Base-by-base conservation (phyloP, 2,113 vertebrate species). In the Tinamus guttatus region DNA sequence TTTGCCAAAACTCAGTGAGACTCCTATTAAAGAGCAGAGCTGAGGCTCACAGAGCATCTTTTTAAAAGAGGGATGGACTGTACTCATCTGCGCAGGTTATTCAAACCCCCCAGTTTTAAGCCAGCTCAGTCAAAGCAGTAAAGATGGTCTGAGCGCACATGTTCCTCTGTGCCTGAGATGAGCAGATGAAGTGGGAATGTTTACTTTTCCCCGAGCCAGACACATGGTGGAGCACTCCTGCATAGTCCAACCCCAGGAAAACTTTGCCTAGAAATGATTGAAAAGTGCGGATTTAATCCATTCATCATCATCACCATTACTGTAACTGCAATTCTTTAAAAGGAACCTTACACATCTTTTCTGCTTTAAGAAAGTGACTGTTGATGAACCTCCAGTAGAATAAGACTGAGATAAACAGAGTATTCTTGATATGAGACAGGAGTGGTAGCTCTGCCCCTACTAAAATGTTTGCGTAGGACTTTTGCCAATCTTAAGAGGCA, bases 1-100 rank as follows among this genome's bases (percentile, higher is more conserved):
- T 90, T 90, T 93, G 71, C 47, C 27, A 69, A 91, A 93, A 93
- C 65, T 59, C 80, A 34, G 83, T 62, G 60, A 77, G 62, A 41
- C 38, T 78, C 34, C 38, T 32, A 15, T 51, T 36, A 49, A 87
- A 47, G 49, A 64, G 38, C 16, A 80, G 21, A 74, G 60, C 58
- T 40, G 28, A 69, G 60, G 51, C 7, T 91, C 85, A 54, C 36
- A 77, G 28, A 34, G 38, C 34, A 51, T 32, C 38, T 68, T 91
- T 64, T 70, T 38, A 83, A 10, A 19, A 49, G 82, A 60, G 78
- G 10, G 52, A 45, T 21, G 13, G 16, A 45, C 73, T 63, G 43
- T 40, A 10, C 20, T 8, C 59, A 40, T 56, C 5, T 60, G 7
- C 56, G 68, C 21, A 32, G 34, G 24, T 63, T 63, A 17, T 18